Base-by-base conservation (phyloP, 2,113 vertebrate genomes). In the Chionodraco myersi region DNA sequence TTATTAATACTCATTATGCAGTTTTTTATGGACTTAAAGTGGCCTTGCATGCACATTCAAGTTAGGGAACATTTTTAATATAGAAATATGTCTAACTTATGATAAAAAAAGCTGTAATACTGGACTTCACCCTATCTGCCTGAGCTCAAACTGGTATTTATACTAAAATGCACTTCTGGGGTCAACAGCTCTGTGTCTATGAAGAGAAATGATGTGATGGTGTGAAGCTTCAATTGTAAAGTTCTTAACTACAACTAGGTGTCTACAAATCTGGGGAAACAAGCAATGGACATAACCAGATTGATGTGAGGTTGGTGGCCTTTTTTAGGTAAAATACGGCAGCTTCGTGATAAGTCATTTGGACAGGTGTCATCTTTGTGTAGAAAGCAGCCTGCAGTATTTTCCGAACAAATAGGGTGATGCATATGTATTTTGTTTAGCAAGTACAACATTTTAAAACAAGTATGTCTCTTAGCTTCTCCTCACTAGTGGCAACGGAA, bases 11-110 rank as follows among this genome's bases (percentile, higher is more conserved):
- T 44, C 51, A 54, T 58, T 21, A n/a, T 51, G 6, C 3, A 34
- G 4, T 45, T 12, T 23, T 30, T 65, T 72, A 76, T 69, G 1
- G 34, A 51, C 30, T 64, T 77, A 34, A 23, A 71, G 54, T 64
- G 60, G 70, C 44, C 64, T 65, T 70, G 16, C 8, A 48, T 65
- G 53, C 45, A 49, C 10, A 10, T 0, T n/a, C 6, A 67, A 60
- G 51, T 45, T 44, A 6, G 57, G 62, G 34, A 49, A 49, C 3
- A 48, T 59, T 23, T 47, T 67, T 6, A 23, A 78, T 56, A 13
- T 18, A 77, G 52, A 62, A 49, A 66, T 26, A n/a, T 41, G 5
- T 41, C 36, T 16, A 51, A 23, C 14, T 53, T n/a, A 66, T 73
- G 47, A 26, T 26, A 65, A 64, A 14, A 16, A 14, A 16, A 10